Conservation (phyloP, 2,113 vertebrate genomes). For the Nerophis lumbriciformis region DNA sequence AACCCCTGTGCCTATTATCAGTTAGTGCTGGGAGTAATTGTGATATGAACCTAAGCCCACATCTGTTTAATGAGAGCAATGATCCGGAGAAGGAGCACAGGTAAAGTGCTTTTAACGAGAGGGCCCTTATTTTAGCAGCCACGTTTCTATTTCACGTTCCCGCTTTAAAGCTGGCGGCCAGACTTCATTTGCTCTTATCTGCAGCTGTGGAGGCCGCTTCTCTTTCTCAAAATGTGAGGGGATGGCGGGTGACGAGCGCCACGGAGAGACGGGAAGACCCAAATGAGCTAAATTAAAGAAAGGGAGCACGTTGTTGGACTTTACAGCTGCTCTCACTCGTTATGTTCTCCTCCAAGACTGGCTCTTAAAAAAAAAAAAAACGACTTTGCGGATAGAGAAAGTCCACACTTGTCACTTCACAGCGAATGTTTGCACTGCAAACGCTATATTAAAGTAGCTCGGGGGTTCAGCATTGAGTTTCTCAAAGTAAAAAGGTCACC, state of each 20-base stretch:
- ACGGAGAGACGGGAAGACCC: conserved; percentile 49
- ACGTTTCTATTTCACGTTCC: conserved; percentile 56
- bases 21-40: conserved; percentile 64
- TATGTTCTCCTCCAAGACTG: conserved; percentile 48
- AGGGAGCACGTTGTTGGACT: conserved; percentile 59
- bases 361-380: conserved; percentile 34
- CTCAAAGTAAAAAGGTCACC: conserved; percentile 4
- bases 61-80: conserved; percentile 67
- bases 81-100: conserved; percentile 66
- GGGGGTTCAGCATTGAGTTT: too few species aligned
- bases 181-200: conserved; percentile 72
- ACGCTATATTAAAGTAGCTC: too few species aligned
- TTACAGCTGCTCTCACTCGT: conserved; percentile 47
- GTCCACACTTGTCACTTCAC: conserved; percentile 41
- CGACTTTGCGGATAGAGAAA: conserved; percentile 30
- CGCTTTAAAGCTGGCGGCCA: conserved; percentile 68
- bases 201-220: conserved; percentile 62
- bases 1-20: conserved; percentile 61
- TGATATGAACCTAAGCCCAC: conserved; percentile 66
- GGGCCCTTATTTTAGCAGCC: conserved; percentile 64
- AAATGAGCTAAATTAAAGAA: conserved; percentile 61
- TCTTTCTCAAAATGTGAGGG: conserved; percentile 62
- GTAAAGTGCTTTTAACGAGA: conserved; percentile 71
- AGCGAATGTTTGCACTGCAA: conserved; percentile 17
- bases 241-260: conserved; percentile 55